These are phyloP conservation scores for Psephotus haematonotus DNA, from an alignment of 2,113 vertebrate species.

Conservation along the genomic window DNA sequence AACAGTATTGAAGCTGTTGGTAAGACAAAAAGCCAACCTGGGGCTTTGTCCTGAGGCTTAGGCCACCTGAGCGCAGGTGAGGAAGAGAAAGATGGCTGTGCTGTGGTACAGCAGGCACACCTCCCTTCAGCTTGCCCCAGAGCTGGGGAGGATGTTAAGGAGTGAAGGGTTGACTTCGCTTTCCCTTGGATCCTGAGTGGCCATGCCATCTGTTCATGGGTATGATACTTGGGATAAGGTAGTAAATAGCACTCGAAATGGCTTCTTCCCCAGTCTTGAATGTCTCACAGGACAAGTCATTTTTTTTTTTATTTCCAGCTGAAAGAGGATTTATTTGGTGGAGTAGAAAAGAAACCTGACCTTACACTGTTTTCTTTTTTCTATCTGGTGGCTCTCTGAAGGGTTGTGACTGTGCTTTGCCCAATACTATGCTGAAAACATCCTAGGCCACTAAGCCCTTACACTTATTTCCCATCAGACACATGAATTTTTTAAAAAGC, in stretches of 20 bases:
- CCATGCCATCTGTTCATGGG: background rate
- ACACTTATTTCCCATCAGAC: background rate
- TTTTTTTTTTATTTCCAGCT: background rate
- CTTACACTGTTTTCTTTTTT: background rate
- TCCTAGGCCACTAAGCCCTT: background rate
- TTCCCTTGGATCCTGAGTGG: background rate
- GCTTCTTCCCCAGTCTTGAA: background rate
- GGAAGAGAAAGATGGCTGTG: background rate
- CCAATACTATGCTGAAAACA: background rate
- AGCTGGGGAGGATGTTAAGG: background rate
- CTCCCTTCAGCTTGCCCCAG: rapidly evolving
- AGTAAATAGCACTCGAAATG: background rate
- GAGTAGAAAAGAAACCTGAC: background rate
- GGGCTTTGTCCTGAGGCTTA: background rate
- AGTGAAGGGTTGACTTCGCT: rapidly evolving
- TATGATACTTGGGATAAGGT: background rate
- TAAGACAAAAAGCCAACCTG: background rate
- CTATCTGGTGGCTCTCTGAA: background rate
- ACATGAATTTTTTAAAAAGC: background rate
- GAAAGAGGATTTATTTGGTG: background rate
- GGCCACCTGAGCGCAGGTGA: rapidly evolving
- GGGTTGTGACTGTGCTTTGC: background rate
- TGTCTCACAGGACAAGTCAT: background rate
- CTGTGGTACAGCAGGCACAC: rapidly evolving
- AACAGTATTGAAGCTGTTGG: background rate